Percentiles rank a stretch among this genome's conserved stretches.
Conservation (phyloP, 2,888 invertebrate species). For the Noctua pronuba region DNA sequence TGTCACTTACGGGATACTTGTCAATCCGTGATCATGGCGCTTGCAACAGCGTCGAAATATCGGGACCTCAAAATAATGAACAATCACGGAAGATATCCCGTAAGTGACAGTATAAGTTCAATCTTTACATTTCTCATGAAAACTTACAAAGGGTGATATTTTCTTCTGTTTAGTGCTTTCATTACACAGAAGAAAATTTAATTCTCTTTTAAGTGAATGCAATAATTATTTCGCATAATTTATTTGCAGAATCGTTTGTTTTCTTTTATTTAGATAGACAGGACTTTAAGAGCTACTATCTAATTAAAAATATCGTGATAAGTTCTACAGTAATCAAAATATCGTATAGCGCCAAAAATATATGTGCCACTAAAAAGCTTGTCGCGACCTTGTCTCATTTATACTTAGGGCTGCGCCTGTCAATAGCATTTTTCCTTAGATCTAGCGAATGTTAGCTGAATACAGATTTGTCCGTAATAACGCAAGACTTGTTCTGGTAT, state of each 20-base stretch:
- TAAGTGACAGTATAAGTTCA: too few species aligned
- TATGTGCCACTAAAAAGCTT: background rate
- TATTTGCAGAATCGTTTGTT: background rate
- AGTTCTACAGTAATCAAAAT: background rate
- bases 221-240: background rate
- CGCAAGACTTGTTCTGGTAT: conserved; percentile 23
- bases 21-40: too few species aligned
- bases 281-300: background rate
- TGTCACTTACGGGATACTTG: too few species aligned
- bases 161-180: background rate
- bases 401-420: conserved; percentile 29
- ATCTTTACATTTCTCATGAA: background rate
- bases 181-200: background rate
- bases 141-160: background rate
- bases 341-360: too few species aligned
- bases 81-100: too few species aligned
- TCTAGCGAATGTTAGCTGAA: conserved; percentile 47
- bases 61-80: too few species aligned
- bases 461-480: conserved; percentile 56
- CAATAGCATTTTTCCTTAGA: conserved; percentile 44
- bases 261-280: background rate
- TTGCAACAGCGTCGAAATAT: too few species aligned
- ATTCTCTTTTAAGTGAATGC: background rate
- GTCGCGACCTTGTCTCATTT: conserved; percentile 23
- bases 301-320: background rate